phyloP scores from a whole-genome alignment of 2,797 vertebrate species.

The Peromyscus aztecus region DNA sequence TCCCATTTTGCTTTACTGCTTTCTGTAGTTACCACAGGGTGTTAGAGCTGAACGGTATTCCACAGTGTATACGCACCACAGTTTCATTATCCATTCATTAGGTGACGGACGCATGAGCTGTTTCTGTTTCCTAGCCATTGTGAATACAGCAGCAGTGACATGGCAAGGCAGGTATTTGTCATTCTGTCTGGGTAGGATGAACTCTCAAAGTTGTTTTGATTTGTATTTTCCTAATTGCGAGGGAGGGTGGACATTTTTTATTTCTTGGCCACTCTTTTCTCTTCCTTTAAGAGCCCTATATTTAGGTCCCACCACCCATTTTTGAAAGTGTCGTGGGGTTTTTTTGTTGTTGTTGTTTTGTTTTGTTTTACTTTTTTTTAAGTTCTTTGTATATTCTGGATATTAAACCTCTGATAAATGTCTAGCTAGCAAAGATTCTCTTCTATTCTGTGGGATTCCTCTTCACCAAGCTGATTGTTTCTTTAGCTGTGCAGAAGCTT shows the following conservation, averaged over 20 bases:
- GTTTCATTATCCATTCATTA: neutral
- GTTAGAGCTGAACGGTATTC: neutral
- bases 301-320: neutral
- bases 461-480: neutral
- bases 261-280: neutral
- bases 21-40: neutral
- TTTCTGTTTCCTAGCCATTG: neutral
- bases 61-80: too few relatives aligned
- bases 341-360: neutral
- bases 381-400: neutral
- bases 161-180: neutral
- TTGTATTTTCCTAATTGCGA: neutral
- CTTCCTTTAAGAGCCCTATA: neutral
- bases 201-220: neutral
- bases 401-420: neutral
- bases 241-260: neutral
- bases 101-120: neutral
- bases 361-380: neutral
- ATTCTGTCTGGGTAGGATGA: neutral
- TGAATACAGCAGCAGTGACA: neutral
- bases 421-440: neutral
- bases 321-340: neutral
- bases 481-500: neutral
- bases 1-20: neutral
- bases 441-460: neutral